Base-by-base conservation (phyloP, 2,113 vertebrate genomes). In the Monopterus albus region DNA sequence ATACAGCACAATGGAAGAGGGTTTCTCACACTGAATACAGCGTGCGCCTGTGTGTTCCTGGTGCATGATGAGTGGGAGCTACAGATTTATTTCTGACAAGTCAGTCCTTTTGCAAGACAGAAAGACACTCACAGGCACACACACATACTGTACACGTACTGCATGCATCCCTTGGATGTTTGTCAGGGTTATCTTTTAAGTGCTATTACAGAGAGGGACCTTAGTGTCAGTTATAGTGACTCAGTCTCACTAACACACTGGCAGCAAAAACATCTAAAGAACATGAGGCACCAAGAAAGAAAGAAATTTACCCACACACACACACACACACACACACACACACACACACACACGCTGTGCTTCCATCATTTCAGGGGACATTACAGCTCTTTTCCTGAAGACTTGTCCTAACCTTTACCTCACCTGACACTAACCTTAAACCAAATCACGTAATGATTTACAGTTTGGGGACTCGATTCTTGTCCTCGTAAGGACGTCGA, bases 71-170 rank as follows among this genome's bases (percentile, higher is more conserved):
- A 58, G 46, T 13, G 17, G 10, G 29, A 25, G 45, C 56, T 79
- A 77, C 72, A 33, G 62, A 86, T 78, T 65, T 43, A 39, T 59
- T 28, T 23, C 52, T 31, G 47, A 78, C 46, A 49, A 75, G 40
- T 46, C 42, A 49, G 58, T 65, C 36, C 70, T 68, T 82, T 18
- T 12, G 8, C 21, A 21, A 15, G 17, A 20, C 8, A 2, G 23
- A 43, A 29, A 50, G 7, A 51, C 9, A 28, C 14, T 18, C 33
- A 21, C 28, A 50, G 18, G 36, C 20, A 15, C 42, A 42, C 25
- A 38, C 6, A 33, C 17, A 31, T 17, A 60, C 4, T 31, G 29
- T 31, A 33, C 17, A 31, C 23, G 43, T 18, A 33, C 25, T 31
- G 15, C 21, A 18, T n/a, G n/a, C n/a, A n/a, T n/a, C n/a, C 56